These are phyloP conservation scores for Aphelinus certus DNA, from an alignment of 1,140 invertebrate genomes.

Conservation along the genomic window DNA sequence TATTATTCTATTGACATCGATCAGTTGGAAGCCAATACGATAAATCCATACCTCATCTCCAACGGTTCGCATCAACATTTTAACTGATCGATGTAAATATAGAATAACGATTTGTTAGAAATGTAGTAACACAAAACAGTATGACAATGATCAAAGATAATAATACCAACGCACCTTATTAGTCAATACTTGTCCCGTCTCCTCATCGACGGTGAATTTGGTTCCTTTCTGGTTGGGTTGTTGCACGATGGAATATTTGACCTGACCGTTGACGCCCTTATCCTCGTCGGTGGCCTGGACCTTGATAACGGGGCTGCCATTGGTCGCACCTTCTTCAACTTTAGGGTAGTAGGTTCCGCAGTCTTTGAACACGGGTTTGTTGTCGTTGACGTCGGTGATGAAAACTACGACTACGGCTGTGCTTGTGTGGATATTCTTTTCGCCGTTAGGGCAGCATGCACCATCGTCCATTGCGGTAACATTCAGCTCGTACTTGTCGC, in stretches of 20 bases:
- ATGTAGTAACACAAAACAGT: no score
- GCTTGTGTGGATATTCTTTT: slow-evolving; percentile 86
- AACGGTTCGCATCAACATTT: no score
- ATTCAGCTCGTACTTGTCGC: slow-evolving; percentile 92
- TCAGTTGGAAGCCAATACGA: no score
- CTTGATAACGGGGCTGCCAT: slow-evolving; percentile 91
- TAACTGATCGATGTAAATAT: no score
- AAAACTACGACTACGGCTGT: slow-evolving; percentile 96
- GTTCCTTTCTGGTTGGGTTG: slow-evolving; percentile 96
- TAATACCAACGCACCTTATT: slow-evolving; percentile 75
- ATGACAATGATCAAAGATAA: background rate
- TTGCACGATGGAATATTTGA: slow-evolving; percentile 94
- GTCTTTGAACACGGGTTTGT: slow-evolving; percentile 93
- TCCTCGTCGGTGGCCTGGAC: slow-evolving; percentile 94
- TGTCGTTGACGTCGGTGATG: slow-evolving; percentile 96
- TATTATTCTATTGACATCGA: no score
- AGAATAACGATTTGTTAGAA: no score
- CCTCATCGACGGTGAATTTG: slow-evolving; percentile 94
- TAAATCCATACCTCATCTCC: no score
- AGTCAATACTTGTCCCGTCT: slow-evolving; percentile 91
- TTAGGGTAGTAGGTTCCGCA: slow-evolving; percentile 91
- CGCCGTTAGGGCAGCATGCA: slow-evolving; percentile 88
- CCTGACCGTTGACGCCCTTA: slow-evolving; percentile 92
- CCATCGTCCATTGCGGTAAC: slow-evolving; percentile 95
- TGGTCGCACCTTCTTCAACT: slow-evolving; percentile 91